Conservation (phyloP, 2,113 vertebrate species). For the Lasiurus borealis region DNA sequence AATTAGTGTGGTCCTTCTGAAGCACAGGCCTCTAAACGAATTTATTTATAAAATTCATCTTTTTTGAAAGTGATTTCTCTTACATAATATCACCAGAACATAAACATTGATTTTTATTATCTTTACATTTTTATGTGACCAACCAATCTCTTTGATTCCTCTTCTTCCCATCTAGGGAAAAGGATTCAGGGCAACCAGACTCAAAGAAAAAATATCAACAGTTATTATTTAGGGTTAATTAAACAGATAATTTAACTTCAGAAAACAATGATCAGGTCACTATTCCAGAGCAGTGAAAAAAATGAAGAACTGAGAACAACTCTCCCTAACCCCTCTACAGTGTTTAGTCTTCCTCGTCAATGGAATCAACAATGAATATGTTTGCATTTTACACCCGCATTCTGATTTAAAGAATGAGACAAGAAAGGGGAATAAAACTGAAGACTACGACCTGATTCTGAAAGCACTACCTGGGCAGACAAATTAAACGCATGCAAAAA, state of each 20-base stretch:
- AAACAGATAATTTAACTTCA: constrained; percentile 79
- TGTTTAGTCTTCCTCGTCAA: constrained; percentile 49
- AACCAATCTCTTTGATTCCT: constrained; percentile 3
- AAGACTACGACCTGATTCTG: background rate
- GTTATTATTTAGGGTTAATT: constrained; percentile 75
- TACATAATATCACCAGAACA: background rate
- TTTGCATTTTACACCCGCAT: background rate
- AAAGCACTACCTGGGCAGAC: background rate
- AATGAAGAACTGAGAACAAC: constrained; percentile 71
- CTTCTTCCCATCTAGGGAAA: constrained; percentile 25
- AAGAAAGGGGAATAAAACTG: background rate
- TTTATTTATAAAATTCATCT: constrained; percentile 49
- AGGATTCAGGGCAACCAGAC: constrained; percentile 53
- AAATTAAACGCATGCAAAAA: constrained; percentile 2
- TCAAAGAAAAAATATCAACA: constrained; percentile 73
- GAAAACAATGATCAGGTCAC: constrained; percentile 72
- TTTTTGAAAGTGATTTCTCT: constrained; percentile 28
- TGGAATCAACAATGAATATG: constrained; percentile 31
- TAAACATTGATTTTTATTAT: constrained; percentile 52
- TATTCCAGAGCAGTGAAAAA: constrained; percentile 77
- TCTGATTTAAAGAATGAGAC: constrained; percentile 26
- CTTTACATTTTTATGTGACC: constrained; percentile 1
- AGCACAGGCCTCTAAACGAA: constrained; percentile 38
- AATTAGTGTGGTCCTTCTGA: constrained; percentile 45
- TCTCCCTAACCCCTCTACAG: constrained; percentile 46